Evolutionary conservation across 2,888 invertebrate genomes (phyloP), one percentile per base, ranked within the genome.

Genomic region (Tanytarsus gracilentus): DNA sequence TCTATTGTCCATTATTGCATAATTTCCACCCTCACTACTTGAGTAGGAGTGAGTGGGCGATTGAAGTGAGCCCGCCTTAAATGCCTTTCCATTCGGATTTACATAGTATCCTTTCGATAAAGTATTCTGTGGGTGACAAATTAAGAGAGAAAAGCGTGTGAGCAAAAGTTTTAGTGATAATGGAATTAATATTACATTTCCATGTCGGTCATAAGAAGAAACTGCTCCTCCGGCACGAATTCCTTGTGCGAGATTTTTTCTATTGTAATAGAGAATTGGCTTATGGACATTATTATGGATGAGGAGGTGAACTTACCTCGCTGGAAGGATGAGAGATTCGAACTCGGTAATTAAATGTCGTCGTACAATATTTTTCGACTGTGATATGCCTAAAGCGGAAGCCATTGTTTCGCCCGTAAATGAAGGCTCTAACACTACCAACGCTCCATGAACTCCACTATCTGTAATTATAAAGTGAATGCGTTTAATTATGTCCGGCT

Each of bases 331-430:
- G 66, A 96, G 82, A 58, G 88, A 85, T 74, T 94, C 93, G 68
- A 95, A 82, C 78, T 95, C 94, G 4, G 92, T 88, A 63, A 88
- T 84, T 65, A 96, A 80, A 76, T 96, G 95, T 67, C 94, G 79
- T 67, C 94, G 79, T 66, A 96, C 91, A 75, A 95, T 94, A 71
- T 90, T 91, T 72, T 94, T 93, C 30, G 91, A 88, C 14, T 90
- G 87, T 44, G 94, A 93, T 67, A 95, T 93, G 60, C 92, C 93
- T 64, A 93, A 78, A 1, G 93, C 90, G 7, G 89, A 90, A 51
- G 95, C 94, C 86, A 96, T 89, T 48, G 93, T 92, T 73, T 95
- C 95, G 27, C 93, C 91, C 61, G 88, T 92, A 75, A 96, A 94
- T 11, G 92, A 91, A 14, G 93, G 90, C 71, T 96, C 95, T 68